Base-by-base conservation (phyloP, 2,113 vertebrate genomes). In the Pleuronectes platessa region DNA sequence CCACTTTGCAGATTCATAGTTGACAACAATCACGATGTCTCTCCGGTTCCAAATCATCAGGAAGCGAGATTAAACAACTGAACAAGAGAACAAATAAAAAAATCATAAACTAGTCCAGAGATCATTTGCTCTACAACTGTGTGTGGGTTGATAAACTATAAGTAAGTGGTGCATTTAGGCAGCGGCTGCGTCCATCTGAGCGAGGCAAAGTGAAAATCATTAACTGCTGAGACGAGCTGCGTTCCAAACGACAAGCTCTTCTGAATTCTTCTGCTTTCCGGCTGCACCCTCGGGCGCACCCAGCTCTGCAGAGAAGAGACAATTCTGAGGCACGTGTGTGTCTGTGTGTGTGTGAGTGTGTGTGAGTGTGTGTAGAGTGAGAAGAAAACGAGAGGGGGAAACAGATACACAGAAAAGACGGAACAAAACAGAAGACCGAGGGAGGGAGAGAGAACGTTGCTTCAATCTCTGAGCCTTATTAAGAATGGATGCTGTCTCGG, bases 231-330 rank as follows among this genome's bases (percentile, higher is more conserved):
- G 68, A 83, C 12, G 17, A 76, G 71, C 35, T 1, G 26, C 56
- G 54, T 61, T 84, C 35, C 68, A 78, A 84, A 76, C 58, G 75
- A 88, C 83, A 85, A 79, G 74, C 79, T 86, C 74, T 49, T 84
- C 83, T 72, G 66, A 77, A 85, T 84, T 88, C 81, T 85, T 87
- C 73, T 67, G 68, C 64, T 85, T 70, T 42, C 73, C 61, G 7
- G 78, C 73, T 71, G 82, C 86, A 91, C 86, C 79, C 84, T 49
- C 53, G 76, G 83, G 83, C 11, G 27, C 74, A 72, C 62, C 89
- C 86, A 65, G 61, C 79, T 80, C 35, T 55, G 3, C 73, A 64
- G 65, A 82, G 77, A 82, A 27, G 62, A 80, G 73, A 79, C 72
- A 58, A 63, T 55, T 73, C 69, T 66, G 71, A 31, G 78, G 74